These are phyloP conservation scores for Silurus glanis DNA, from an alignment of 2,113 vertebrate genomes.

Conservation along the genomic window DNA sequence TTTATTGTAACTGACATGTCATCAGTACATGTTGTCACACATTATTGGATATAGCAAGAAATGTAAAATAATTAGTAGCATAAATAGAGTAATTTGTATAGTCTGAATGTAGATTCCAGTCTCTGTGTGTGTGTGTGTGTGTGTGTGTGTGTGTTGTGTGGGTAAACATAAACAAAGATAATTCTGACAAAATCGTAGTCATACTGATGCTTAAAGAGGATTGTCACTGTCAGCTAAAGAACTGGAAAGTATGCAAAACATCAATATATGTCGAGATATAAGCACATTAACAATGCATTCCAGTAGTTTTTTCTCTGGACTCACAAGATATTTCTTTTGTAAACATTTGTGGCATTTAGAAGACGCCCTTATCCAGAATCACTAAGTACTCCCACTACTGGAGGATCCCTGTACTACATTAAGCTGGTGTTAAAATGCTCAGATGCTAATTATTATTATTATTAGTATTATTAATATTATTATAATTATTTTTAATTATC, in stretches of 20 bases:
- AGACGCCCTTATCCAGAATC: not conserved
- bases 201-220: not conserved
- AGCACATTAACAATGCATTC: not conserved
- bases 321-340: not conserved
- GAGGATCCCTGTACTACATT: not conserved
- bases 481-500: too few relatives aligned
- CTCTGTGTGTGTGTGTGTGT: not conserved
- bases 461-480: too few relatives aligned
- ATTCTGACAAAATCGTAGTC: not conserved
- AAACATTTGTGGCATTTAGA: not conserved
- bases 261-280: not conserved
- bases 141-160: not conserved
- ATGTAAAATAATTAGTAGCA: not conserved
- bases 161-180: not conserved
- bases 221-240: not conserved
- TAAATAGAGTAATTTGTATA: not conserved
- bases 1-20: not conserved
- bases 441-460: not conserved
- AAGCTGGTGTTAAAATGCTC: not conserved
- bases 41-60: not conserved
- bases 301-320: not conserved
- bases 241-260: not conserved
- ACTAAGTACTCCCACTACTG: not conserved
- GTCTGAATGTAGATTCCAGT: not conserved
- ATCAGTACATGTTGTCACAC: not conserved